Evolutionary conservation across 1,140 invertebrate species (phyloP), one percentile per base, ranked within the genome.

Genomic region (Meloidogyne exigua): DNA sequence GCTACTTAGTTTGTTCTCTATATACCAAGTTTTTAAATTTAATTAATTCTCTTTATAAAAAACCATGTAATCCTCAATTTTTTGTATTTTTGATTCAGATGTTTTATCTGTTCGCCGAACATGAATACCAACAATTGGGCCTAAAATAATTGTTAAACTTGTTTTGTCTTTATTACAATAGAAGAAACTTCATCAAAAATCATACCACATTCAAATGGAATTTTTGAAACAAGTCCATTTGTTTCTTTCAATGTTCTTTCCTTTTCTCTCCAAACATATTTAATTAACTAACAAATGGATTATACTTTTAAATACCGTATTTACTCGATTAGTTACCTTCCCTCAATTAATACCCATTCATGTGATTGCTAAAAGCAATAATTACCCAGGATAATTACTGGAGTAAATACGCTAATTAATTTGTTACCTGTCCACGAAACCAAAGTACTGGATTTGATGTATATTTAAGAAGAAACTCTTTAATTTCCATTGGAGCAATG

Each of bases 91-190:
- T 5, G 96, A 96, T 90, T 99, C 96, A 1, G 95, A 96, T 26
- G 99, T 93, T 91, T 99, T 99, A 88, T 99, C 96, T 0, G 96
- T 99, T 75, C 96, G 90, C 39, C 96, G 90, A 18, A 99, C 92
- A 88, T 99, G 96, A 42, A 99, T 91, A 0, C 94, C 95, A 88
- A 87, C 85, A 15, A 87, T 76, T 21, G 83, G 86, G 26, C 79
- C 84, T n/a, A n/a, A n/a, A n/a, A n/a, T n/a, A n/a, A n/a, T n/a
- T n/a, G n/a, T n/a, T n/a, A n/a, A n/a, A n/a, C n/a, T n/a, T n/a
- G n/a, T n/a, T n/a, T n/a, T n/a, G n/a, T n/a, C n/a, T n/a, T n/a
- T n/a, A n/a, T n/a, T n/a, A n/a, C n/a, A n/a, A n/a, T n/a, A n/a
- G n/a, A n/a, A n/a, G n/a, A n/a, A n/a, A n/a, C n/a, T n/a, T n/a